These are phyloP conservation scores for Drosophila persimilis DNA, from an alignment of 1,140 invertebrate species.

Conservation along the genomic window DNA sequence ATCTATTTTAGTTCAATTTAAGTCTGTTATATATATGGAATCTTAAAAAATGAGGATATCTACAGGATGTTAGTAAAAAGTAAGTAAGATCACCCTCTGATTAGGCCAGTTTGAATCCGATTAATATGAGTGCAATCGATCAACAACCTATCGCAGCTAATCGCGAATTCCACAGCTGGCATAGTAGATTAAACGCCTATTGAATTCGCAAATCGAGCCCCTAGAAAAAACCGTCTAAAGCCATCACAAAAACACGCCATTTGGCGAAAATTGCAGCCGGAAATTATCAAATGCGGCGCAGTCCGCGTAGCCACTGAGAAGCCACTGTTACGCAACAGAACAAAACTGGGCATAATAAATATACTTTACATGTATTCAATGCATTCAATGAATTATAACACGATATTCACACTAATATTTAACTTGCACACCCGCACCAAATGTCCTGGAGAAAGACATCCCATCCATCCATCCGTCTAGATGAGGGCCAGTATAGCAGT, in stretches of 20 bases:
- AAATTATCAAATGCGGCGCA: not conserved
- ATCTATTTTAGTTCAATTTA: too few relatives aligned
- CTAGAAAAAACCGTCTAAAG: not conserved
- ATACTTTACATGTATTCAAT: slow-evolving; percentile 67
- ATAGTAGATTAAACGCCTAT: not conserved
- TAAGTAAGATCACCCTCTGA: too few relatives aligned
- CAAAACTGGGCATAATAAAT: slow-evolving; percentile 42
- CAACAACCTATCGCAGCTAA: not conserved
- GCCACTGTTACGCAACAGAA: slow-evolving; percentile 54
- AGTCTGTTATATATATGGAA: too few relatives aligned
- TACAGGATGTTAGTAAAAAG: too few relatives aligned
- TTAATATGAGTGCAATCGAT: slow-evolving; percentile 8
- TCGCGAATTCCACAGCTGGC: not conserved
- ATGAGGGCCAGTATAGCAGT: slow-evolving; percentile 73
- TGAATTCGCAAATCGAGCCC: not conserved
- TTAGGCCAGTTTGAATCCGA: not conserved
- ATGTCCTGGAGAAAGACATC: not conserved
- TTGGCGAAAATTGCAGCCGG: not conserved
- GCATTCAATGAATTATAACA: slow-evolving; percentile 52
- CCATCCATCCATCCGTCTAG: slow-evolving; percentile 25
- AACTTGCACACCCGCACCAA: slow-evolving; percentile 13
- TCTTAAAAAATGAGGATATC: too few relatives aligned
- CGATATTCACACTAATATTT: slow-evolving; percentile 57
- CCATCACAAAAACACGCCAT: slow-evolving; percentile 5
- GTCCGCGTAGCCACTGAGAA: not conserved